Conservation (phyloP, 2,113 vertebrate genomes). For the Drymodes brunneopygia region DNA sequence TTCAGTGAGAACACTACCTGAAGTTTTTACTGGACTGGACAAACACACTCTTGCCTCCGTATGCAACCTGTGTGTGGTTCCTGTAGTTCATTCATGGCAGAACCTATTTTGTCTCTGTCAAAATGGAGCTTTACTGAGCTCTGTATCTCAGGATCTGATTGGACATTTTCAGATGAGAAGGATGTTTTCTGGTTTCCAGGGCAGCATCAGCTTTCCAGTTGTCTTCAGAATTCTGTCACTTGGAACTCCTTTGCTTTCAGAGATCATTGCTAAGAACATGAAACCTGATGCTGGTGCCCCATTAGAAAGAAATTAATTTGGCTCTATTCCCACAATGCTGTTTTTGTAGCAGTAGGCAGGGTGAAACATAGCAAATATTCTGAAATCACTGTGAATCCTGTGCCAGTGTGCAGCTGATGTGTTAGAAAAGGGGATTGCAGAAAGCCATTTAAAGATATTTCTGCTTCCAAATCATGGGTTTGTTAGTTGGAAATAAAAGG, state of each 20-base stretch:
- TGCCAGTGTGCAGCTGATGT: neutral
- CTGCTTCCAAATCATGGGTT: neutral
- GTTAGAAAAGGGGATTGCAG: neutral
- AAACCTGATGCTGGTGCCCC: neutral
- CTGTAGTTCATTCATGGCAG: neutral
- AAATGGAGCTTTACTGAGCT: neutral
- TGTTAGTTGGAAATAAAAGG: neutral
- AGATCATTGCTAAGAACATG: neutral
- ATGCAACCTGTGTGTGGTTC: neutral
- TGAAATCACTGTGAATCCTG: neutral
- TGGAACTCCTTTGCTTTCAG: neutral
- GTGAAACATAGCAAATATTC: neutral
- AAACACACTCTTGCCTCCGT: neutral
- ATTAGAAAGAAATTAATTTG: neutral
- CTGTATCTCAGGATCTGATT: neutral
- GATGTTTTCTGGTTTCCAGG: neutral
- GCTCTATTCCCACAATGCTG: neutral
- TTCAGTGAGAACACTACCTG: neutral
- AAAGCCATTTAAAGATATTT: neutral
- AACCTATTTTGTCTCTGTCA: neutral
- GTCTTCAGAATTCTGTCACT: neutral
- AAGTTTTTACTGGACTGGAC: neutral
- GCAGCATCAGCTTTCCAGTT: neutral
- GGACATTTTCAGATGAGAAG: neutral
- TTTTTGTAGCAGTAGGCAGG: neutral